Conservation (phyloP, 2,888 invertebrate genomes). For the Lithosia quadra region DNA sequence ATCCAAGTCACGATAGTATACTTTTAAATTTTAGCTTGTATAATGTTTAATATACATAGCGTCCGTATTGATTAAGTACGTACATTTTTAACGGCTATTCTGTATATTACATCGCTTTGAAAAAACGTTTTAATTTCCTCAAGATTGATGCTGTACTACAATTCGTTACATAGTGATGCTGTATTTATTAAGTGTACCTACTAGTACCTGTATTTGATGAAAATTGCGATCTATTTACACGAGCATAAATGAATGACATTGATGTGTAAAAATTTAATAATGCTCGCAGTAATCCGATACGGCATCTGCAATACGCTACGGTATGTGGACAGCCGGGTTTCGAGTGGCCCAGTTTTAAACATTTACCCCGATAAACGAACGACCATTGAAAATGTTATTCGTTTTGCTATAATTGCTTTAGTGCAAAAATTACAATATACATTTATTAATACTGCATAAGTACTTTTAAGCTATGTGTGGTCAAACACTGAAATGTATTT, state of each 20-base stretch:
- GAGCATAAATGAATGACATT: neutral
- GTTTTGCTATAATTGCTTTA: conserved; percentile 44
- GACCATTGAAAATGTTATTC: conserved; percentile 53
- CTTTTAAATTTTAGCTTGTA: too few relatives aligned
- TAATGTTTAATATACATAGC: too few relatives aligned
- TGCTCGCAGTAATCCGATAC: conserved; percentile 25
- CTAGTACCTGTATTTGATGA: neutral
- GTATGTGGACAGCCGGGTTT: conserved; percentile 46
- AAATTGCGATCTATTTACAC: neutral
- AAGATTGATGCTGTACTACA: neutral
- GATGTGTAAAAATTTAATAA: conserved; percentile 25
- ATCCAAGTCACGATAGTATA: too few relatives aligned
- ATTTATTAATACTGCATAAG: too few relatives aligned
- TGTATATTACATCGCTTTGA: too few relatives aligned
- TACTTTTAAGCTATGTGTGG: too few relatives aligned
- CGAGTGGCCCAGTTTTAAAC: conserved; percentile 47
- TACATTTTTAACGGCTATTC: too few relatives aligned
- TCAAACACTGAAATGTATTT: too few relatives aligned
- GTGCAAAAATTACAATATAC: conserved; percentile 13
- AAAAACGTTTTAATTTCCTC: neutral
- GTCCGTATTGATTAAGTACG: too few relatives aligned
- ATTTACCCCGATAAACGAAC: conserved; percentile 36
- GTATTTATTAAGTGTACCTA: neutral
- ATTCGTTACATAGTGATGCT: neutral
- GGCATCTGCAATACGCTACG: conserved; percentile 47